Evolutionary conservation across 2,888 invertebrate species (phyloP).

Genomic region (Dioctria linearis): DNA sequence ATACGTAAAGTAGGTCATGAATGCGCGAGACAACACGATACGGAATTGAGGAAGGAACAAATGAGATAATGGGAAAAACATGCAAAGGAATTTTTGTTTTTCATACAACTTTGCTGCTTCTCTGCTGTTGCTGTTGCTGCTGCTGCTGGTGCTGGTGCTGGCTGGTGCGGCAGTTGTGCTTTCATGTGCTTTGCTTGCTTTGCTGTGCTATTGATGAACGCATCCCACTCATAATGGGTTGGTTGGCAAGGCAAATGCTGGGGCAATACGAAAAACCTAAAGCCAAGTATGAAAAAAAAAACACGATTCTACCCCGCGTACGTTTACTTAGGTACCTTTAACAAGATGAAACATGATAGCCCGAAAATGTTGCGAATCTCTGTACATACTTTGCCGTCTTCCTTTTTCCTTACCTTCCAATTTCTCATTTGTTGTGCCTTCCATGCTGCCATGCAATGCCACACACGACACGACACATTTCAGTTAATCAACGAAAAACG

Average conservation of each 20-base stretch:
- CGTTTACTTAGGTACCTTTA: background rate
- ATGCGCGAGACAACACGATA: conserved; percentile 70
- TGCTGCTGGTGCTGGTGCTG: background rate
- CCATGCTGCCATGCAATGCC: background rate
- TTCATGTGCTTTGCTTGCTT: too few relatives aligned
- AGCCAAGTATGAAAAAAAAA: too few relatives aligned
- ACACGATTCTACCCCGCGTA: too few relatives aligned
- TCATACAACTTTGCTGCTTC: too few relatives aligned
- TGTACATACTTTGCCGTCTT: background rate
- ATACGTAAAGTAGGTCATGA: conserved; percentile 71
- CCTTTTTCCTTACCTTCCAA: background rate
- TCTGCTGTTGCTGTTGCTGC: too few relatives aligned
- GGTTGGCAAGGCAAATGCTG: conserved; percentile 26
- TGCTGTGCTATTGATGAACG: too few relatives aligned
- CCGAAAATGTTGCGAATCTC: conserved; percentile 15
- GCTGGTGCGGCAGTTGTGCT: too few relatives aligned
- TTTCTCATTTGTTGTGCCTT: too few relatives aligned
- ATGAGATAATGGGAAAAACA: conserved; percentile 64
- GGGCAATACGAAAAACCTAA: background rate
- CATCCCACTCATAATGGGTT: background rate
- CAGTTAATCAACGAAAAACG: conserved; percentile 27
- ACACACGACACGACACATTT: background rate
- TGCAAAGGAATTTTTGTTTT: conserved; percentile 19
- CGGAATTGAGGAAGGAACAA: conserved; percentile 66
- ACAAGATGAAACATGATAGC: conserved; percentile 14